phyloP scores from a whole-genome alignment of 2,888 invertebrate genomes.

The Diarsia dahlii region DNA sequence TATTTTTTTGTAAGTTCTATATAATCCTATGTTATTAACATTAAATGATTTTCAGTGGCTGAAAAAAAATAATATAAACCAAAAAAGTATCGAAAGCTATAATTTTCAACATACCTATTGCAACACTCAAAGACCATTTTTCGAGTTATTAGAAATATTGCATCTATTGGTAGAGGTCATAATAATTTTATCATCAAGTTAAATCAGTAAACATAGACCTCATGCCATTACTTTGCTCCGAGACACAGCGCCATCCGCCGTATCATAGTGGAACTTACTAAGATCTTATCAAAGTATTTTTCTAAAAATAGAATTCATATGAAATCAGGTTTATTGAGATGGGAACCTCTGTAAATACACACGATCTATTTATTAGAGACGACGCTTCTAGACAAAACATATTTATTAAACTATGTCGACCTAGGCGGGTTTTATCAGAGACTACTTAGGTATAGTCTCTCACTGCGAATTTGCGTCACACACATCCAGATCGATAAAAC shows the following conservation, averaged over 20 bases:
- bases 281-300: neutral
- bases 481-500: neutral
- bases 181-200: neutral
- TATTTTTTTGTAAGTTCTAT: no score
- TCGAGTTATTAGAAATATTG: no score
- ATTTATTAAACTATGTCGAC: neutral
- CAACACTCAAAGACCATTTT: neutral
- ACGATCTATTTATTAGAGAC: neutral
- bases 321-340: slow-evolving; percentile 7
- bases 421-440: neutral
- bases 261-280: neutral
- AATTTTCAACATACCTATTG: no score
- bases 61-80: neutral
- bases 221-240: neutral
- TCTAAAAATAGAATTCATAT: neutral
- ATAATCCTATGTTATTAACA: no score
- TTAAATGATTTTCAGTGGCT: no score
- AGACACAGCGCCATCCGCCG: slow-evolving; percentile 1
- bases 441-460: no score
- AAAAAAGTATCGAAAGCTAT: neutral
- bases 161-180: no score
- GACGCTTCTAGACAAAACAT: neutral
- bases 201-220: neutral
- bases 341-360: neutral
- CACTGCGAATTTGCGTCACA: neutral